Percentiles rank a stretch among this genome's conserved stretches.
Evolutionary conservation across 2,113 vertebrate species (phyloP).

Genomic region (Capreolus pygargus): DNA sequence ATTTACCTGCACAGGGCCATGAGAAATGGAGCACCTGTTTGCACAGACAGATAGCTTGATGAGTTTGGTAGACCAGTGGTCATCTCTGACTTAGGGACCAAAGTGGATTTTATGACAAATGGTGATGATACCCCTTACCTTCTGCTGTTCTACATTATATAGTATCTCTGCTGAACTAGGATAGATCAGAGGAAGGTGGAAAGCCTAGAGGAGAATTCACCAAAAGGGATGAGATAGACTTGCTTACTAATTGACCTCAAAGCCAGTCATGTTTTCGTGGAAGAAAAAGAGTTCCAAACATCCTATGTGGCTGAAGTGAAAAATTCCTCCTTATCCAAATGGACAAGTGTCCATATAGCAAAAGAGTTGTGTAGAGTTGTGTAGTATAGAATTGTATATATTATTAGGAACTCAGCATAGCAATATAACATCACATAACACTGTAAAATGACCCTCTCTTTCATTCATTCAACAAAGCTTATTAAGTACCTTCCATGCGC

Average conservation of each 20-base stretch:
- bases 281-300: neutral
- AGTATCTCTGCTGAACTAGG: neutral
- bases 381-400: neutral
- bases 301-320: neutral
- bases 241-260: neutral
- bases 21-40: neutral
- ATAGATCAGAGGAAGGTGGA: neutral
- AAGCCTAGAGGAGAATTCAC: neutral
- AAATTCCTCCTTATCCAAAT: neutral
- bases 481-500: neutral
- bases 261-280: neutral
- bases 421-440: neutral
- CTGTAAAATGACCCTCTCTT: neutral
- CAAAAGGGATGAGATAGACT: neutral
- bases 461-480: neutral
- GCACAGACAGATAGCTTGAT: neutral
- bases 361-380: neutral
- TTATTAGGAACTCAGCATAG: neutral
- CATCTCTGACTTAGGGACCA: neutral
- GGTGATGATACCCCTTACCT: neutral
- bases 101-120: neutral
- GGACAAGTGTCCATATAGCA: neutral
- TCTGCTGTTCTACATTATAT: neutral
- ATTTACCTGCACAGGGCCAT: neutral
- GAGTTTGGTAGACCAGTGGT: neutral